A percentile compares a stretch with the other conserved stretches of the same genome.
These are phyloP conservation scores for Misgurnus mizolepis DNA, from an alignment of 2,113 vertebrate genomes.

Conservation along the genomic window DNA sequence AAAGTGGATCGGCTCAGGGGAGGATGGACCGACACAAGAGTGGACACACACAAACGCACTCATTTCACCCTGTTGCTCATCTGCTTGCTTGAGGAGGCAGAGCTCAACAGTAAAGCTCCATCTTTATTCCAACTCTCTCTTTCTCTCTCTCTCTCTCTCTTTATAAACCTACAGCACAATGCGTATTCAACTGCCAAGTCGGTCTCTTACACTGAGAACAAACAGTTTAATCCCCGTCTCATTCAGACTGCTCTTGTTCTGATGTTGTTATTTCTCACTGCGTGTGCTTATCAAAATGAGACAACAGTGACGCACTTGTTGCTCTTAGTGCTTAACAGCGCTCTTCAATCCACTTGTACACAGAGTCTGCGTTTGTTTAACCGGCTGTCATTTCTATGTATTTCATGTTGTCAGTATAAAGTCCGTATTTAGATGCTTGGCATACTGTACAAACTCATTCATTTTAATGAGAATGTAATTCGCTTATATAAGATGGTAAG, in stretches of 20 bases:
- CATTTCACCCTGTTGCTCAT: slow-evolving; percentile 65
- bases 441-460: background rate
- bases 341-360: background rate
- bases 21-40: slow-evolving; percentile 34
- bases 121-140: background rate
- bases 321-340: background rate
- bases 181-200: background rate
- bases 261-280: background rate
- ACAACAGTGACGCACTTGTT: background rate
- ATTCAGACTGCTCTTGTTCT: slow-evolving; percentile 6
- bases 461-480: background rate
- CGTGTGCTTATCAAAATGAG: background rate
- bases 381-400: no score
- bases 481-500: background rate
- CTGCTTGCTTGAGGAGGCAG: slow-evolving; percentile 62
- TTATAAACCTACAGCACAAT: background rate
- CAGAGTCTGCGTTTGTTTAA: background rate
- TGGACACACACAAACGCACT: slow-evolving; percentile 40
- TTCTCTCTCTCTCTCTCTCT: no score
- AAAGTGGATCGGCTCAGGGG: slow-evolving; percentile 45
- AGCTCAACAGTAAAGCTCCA: slow-evolving; percentile 44
- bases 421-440: background rate
- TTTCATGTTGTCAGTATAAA: background rate
- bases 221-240: slow-evolving; percentile 23
- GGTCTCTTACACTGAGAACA: background rate